These are phyloP conservation scores for Pygathrix nemaeus DNA, from an alignment of 2,113 vertebrate genomes.

Conservation along the genomic window DNA sequence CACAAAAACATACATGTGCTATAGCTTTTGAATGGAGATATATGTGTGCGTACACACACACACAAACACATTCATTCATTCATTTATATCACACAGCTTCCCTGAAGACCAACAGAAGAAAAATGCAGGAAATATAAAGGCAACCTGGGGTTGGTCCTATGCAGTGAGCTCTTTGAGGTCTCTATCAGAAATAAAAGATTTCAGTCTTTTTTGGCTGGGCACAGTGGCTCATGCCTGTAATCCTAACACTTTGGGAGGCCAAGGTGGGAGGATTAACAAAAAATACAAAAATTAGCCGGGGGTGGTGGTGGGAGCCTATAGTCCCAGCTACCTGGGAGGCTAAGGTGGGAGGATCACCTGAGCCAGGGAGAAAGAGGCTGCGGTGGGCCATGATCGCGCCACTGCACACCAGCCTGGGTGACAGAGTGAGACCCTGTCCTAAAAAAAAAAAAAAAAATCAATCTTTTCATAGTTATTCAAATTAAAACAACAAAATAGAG, in stretches of 20 bases:
- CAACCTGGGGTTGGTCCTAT: neutral
- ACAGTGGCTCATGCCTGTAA: no score
- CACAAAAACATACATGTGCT: neutral
- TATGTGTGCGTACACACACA: neutral
- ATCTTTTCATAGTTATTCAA: neutral
- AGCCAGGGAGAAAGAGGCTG: no score
- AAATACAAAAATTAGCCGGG: no score
- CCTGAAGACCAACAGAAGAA: slow-evolving; percentile 4
- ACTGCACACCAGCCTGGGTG: no score
- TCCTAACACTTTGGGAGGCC: no score
- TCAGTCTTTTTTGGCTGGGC: neutral
- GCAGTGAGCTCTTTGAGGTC: neutral
- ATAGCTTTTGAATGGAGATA: neutral
- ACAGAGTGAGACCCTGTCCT: no score
- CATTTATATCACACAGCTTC: neutral
- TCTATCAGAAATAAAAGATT: neutral
- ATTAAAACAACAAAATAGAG: neutral
- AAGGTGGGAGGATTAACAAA: neutral
- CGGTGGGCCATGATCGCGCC: no score
- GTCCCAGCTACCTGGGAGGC: no score
- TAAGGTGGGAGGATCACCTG: no score
- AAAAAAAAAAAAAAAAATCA: neutral
- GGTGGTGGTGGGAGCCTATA: no score
- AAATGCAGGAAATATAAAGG: neutral
- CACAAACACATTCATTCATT: neutral